These are phyloP conservation scores for Cladopsammia gracilis DNA, from an alignment of 64 coral and sea anemone genomes.

Conservation along the genomic window DNA sequence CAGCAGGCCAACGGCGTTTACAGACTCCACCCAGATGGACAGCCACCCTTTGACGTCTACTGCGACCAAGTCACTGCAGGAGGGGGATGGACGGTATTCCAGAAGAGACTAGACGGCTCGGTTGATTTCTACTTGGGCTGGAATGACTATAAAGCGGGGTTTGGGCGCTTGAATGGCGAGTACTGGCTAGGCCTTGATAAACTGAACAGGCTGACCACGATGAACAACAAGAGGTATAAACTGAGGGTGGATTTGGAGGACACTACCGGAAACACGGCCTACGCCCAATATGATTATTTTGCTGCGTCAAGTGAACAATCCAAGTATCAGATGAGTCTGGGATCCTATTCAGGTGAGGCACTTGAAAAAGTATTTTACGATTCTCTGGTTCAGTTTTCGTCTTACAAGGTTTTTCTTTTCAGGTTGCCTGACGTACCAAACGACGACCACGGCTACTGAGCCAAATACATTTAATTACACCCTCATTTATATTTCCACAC, in stretches of 20 bases:
- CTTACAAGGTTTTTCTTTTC: too few species aligned
- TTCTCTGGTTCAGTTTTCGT: too few species aligned
- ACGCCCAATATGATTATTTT: slow-evolving; percentile 31
- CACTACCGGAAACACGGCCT: slow-evolving; percentile 10
- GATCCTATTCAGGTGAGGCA: slow-evolving; percentile 13
- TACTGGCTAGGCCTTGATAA: slow-evolving; percentile 61
- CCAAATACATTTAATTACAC: too few species aligned
- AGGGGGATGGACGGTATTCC: slow-evolving; percentile 58
- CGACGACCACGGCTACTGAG: too few species aligned
- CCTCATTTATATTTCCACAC: too few species aligned
- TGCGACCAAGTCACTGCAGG: slow-evolving; percentile 52
- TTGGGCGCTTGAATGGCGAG: slow-evolving; percentile 8
- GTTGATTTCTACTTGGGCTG: slow-evolving; percentile 55
- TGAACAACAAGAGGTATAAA: slow-evolving; percentile 35
- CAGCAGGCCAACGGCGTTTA: slow-evolving; percentile 28
- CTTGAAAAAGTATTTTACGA: not conserved
- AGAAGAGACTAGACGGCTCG: slow-evolving; percentile 54
- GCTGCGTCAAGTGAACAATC: slow-evolving; percentile 17
- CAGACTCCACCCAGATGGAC: slow-evolving; percentile 13
- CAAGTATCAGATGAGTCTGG: slow-evolving; percentile 36
- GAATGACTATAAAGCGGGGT: slow-evolving; percentile 51
- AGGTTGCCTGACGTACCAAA: too few species aligned
- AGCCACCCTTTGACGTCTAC: slow-evolving; percentile 27
- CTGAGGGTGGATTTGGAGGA: slow-evolving; percentile 57
- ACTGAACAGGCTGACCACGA: slow-evolving; percentile 11